Percentiles rank a stretch among this genome's conserved stretches.
These are phyloP conservation scores for Takifugu bimaculatus DNA, from an alignment of 2,113 vertebrate genomes.

Conservation along the genomic window DNA sequence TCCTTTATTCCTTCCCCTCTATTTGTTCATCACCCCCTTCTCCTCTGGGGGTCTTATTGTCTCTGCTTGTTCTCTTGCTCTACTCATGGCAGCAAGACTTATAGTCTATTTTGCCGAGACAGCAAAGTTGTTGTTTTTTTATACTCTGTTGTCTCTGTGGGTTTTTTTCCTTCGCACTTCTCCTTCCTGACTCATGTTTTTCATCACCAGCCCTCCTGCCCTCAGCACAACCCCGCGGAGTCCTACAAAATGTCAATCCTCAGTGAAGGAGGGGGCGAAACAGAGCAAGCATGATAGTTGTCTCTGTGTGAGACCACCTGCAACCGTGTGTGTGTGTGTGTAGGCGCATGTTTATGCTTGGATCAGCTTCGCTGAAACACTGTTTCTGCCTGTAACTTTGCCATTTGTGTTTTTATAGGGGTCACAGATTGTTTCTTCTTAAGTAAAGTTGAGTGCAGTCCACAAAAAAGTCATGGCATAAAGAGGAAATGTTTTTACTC, in stretches of 20 bases:
- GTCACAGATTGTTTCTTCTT: too few relatives aligned
- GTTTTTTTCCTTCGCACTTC: conserved; percentile 1
- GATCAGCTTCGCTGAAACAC: background rate
- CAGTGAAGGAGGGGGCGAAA: conserved; percentile 19
- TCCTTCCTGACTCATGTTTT: conserved; percentile 27
- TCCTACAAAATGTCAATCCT: conserved; percentile 51
- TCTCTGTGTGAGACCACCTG: conserved; percentile 15
- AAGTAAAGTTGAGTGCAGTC: too few relatives aligned
- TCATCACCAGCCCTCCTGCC: conserved; percentile 32
- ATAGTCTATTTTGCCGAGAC: conserved; percentile 9
- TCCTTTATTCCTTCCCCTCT: too few relatives aligned
- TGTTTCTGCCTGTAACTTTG: background rate
- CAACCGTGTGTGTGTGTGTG: background rate
- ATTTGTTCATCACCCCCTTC: too few relatives aligned
- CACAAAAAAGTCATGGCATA: too few relatives aligned
- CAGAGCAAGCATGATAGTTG: conserved; percentile 44
- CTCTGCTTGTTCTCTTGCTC: conserved; percentile 11
- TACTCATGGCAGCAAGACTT: conserved; percentile 9
- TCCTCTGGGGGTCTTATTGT: background rate
- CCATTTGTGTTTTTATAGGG: too few relatives aligned
- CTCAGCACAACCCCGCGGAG: conserved; percentile 1
- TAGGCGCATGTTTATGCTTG: background rate
- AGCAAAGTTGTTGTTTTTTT: background rate
- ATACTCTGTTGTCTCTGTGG: conserved; percentile 3
- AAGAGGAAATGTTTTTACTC: too few relatives aligned